Evolutionary conservation across 92 coral and sea anemone species (phyloP), one percentile per base, ranked within the genome.

Genomic region (Palythoa grandis): DNA sequence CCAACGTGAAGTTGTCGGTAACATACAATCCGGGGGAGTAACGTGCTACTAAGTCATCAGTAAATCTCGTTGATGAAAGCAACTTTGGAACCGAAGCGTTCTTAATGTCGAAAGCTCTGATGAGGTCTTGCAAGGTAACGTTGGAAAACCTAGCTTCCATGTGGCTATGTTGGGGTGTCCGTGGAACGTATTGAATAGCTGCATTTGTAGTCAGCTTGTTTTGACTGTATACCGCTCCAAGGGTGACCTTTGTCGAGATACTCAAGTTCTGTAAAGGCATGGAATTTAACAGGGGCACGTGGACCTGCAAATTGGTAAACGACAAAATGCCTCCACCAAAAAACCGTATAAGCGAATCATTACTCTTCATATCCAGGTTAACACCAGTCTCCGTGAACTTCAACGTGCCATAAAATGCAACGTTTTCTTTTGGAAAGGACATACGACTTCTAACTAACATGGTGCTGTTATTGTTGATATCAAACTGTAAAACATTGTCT

Each of bases 61-160:
- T 75, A 78, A 97, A 97, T 17, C 90, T 94, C 1, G 97, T 94
- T 72, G 91, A 84, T 54, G 89, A 83, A 69, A 97, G 88, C 20
- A 89, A 92, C 60, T 77, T 82, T 4, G 99, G 99, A 52, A 97
- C 72, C 11, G 93, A 92, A 11, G 96, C 90, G 76, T 97, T 95
- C 43, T 86, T 67, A 67, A 92, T 91, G 63, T 92, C 95, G 53
- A 97, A 86, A 5, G 98, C 98, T 54, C 86, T 86, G 52, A 89
- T 89, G 52, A 97, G 76, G 15, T 94, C 92, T 52, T 90, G 94
- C 75, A 95, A 68, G 17, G 94, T 92, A 63, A 95, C 56, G 70
- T 97, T 90, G 35, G 89, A 69, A 25, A 97, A 87, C 54, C 87
- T 92, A 5, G 98, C 96, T 74, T 92, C 92, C 50, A 97, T 77